These are phyloP conservation scores for Bombus balteatus DNA, from an alignment of 1,140 invertebrate genomes.

Conservation along the genomic window DNA sequence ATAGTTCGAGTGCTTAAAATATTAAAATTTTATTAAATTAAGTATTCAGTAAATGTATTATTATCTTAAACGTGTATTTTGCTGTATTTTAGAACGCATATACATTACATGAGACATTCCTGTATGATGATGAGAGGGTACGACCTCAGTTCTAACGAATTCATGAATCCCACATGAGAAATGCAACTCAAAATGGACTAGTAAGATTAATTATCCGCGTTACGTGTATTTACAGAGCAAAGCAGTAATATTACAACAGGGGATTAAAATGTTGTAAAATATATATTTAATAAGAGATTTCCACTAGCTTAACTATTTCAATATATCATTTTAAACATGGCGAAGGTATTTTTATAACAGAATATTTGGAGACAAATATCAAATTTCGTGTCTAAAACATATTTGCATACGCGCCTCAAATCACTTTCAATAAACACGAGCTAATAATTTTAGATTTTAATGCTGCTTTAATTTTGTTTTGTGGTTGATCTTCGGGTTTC, in stretches of 20 bases:
- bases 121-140: background rate
- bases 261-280: background rate
- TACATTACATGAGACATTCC: background rate
- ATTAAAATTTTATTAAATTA: too few relatives aligned
- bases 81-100: background rate
- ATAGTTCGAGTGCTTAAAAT: too few relatives aligned
- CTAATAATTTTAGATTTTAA: too few relatives aligned
- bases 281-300: background rate
- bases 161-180: slow-evolving; percentile 1
- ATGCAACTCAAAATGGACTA: background rate
- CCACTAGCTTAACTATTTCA: background rate
- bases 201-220: slow-evolving; percentile 4
- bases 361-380: background rate
- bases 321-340: background rate
- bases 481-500: too few relatives aligned
- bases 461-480: too few relatives aligned
- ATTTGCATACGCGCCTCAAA: background rate
- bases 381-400: background rate
- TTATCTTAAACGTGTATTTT: background rate
- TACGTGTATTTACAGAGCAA: background rate
- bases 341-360: background rate
- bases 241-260: background rate
- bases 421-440: too few relatives aligned
- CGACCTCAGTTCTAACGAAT: background rate
- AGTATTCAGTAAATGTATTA: too few relatives aligned